Percentiles rank a stretch among this genome's conserved stretches.
Evolutionary conservation across 1,140 invertebrate genomes (phyloP).

Genomic region (Pseudomyrmex flavicornis): DNA sequence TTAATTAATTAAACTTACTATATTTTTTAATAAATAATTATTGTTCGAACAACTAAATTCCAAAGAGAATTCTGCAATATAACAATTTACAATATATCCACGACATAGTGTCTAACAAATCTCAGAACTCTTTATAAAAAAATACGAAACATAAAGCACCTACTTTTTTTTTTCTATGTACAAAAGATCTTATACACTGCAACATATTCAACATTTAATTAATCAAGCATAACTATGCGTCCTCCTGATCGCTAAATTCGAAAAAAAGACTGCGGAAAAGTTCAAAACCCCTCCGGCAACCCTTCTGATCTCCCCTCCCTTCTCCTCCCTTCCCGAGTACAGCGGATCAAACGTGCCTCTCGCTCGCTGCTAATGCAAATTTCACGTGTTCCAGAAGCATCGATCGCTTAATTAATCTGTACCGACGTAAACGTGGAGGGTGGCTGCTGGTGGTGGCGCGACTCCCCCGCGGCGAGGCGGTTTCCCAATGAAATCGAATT

Average conservation of each 20-base stretch:
- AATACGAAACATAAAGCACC: neutral
- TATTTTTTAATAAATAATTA: too few relatives aligned
- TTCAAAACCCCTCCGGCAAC: constrained; percentile 12
- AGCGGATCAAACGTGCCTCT: constrained; percentile 54
- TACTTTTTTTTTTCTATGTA: neutral
- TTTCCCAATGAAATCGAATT: constrained; percentile 61
- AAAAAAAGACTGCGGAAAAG: constrained; percentile 25
- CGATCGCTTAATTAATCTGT: constrained; percentile 62
- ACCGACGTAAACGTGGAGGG: constrained; percentile 52
- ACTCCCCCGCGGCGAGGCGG: constrained; percentile 42
- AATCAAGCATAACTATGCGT: neutral
- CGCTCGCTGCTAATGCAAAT: constrained; percentile 55
- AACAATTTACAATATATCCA: too few relatives aligned
- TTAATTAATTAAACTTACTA: too few relatives aligned
- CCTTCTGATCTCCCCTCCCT: constrained; percentile 9
- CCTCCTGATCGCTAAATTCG: neutral
- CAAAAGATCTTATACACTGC: neutral
- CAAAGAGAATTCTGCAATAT: too few relatives aligned
- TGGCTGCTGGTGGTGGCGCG: constrained; percentile 31
- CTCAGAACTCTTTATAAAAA: too few relatives aligned
- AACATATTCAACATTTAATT: neutral
- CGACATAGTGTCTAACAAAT: too few relatives aligned
- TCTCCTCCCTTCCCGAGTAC: neutral
- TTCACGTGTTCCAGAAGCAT: constrained; percentile 61
- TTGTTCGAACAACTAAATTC: too few relatives aligned